phyloP scores from a whole-genome alignment of 2,797 vertebrate genomes.

The Lagocephalus sceleratus region DNA sequence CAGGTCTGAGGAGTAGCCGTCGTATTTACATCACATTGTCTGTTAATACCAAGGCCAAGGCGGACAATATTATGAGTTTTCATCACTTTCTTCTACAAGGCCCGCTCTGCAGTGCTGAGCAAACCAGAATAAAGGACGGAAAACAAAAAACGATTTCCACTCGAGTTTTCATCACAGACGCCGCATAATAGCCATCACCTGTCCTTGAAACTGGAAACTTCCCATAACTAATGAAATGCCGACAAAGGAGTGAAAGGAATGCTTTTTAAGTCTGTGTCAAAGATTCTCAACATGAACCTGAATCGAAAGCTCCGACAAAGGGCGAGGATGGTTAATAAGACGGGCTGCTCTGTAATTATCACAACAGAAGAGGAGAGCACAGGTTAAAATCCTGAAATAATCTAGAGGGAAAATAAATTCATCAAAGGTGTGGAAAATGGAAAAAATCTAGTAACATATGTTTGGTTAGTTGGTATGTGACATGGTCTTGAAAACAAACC shows the following conservation, averaged over 20 bases:
- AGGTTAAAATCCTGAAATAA: too few relatives aligned
- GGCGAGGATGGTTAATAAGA: constrained; percentile 29
- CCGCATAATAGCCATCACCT: constrained; percentile 34
- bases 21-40: constrained; percentile 3
- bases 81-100: constrained; percentile 16
- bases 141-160: neutral
- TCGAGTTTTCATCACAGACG: constrained; percentile 24
- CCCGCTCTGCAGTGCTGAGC: constrained; percentile 6
- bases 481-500: too few relatives aligned
- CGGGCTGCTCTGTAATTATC: constrained; percentile 25
- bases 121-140: constrained; percentile 17
- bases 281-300: constrained; percentile 40
- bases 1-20: neutral
- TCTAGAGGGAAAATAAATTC: too few relatives aligned
- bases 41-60: constrained; percentile 6
- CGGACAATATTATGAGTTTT: constrained; percentile 6
- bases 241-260: constrained; percentile 41
- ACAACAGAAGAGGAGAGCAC: constrained; percentile 17
- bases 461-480: too few relatives aligned
- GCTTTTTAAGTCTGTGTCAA: constrained; percentile 46
- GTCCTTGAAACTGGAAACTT: constrained; percentile 42
- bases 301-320: constrained; percentile 36
- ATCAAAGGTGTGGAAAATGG: too few relatives aligned
- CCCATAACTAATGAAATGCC: constrained; percentile 34
- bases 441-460: too few relatives aligned